Percentiles rank a stretch among this genome's conserved stretches.
phyloP scores from a whole-genome alignment of 2,888 invertebrate genomes.

The Drosophila paranaensis region DNA sequence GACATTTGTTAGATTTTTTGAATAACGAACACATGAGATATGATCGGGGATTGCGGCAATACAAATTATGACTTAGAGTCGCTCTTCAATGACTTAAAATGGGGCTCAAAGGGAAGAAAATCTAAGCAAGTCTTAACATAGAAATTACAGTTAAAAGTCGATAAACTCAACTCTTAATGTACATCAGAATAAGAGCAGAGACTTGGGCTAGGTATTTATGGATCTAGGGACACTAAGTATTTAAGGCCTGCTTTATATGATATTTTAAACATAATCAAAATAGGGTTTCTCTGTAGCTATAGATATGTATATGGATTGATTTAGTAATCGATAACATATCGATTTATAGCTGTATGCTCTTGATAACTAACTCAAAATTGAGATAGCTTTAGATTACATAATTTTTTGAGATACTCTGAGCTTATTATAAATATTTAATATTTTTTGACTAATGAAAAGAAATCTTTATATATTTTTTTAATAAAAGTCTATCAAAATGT shows the following conservation, averaged over 20 bases:
- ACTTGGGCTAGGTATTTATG: too few relatives aligned
- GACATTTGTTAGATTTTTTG: constrained; percentile 6
- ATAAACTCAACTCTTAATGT: background rate
- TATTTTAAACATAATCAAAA: background rate
- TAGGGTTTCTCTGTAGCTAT: background rate
- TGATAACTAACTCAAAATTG: too few relatives aligned
- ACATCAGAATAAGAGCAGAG: background rate
- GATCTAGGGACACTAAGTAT: too few relatives aligned
- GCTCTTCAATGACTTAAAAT: background rate
- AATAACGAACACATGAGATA: constrained; percentile 1
- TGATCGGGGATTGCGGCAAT: constrained; percentile 2
- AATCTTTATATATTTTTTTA: too few relatives aligned
- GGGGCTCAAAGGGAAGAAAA: background rate
- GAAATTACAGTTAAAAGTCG: background rate
- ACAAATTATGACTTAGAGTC: constrained; percentile 1
- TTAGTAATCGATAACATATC: background rate
- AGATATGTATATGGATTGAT: background rate
- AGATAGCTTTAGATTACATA: too few relatives aligned
- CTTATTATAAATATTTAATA: background rate
- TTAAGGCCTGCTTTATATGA: background rate
- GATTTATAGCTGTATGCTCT: background rate
- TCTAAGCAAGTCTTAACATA: background rate
- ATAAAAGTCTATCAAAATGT: too few relatives aligned
- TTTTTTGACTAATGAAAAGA: background rate
- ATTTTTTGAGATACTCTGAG: background rate